These are phyloP conservation scores for Scytalopus superciliaris DNA, from an alignment of 2,113 vertebrate genomes.

Conservation along the genomic window DNA sequence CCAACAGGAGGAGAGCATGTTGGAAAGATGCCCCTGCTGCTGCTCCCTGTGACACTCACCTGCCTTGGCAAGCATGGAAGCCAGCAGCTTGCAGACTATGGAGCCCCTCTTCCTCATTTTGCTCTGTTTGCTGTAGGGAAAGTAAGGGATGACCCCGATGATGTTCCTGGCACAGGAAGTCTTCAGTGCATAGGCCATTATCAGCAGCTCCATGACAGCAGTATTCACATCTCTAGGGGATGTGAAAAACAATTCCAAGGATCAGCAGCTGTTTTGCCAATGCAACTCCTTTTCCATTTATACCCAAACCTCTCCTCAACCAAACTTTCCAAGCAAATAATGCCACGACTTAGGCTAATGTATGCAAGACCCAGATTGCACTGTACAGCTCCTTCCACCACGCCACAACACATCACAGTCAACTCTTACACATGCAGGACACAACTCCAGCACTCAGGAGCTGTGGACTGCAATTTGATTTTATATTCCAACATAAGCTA, in stretches of 20 bases:
- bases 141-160: constrained; percentile 96
- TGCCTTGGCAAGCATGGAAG: constrained; percentile 95
- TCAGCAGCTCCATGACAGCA: constrained; percentile 95
- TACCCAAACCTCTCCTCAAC: not conserved
- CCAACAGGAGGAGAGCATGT: rapidly evolving
- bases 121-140: constrained; percentile 99
- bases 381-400: not conserved
- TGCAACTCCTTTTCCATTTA: not conserved
- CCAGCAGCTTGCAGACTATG: constrained; percentile 95
- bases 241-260: not conserved
- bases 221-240: constrained; percentile 92
- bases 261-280: not conserved
- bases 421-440: not conserved
- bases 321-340: not conserved
- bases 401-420: not conserved
- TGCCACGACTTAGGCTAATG: not conserved
- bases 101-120: constrained; percentile 99
- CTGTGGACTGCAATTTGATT: not conserved
- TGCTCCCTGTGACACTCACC: constrained; percentile 71
- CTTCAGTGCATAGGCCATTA: constrained; percentile 96
- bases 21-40: not conserved
- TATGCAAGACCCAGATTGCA: not conserved
- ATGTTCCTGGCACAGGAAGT: constrained; percentile 96
- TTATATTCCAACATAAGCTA: not conserved
- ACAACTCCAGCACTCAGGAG: not conserved